A percentile compares a stretch with the other conserved stretches of the same genome.
phyloP scores from a whole-genome alignment of 2,797 vertebrate species.

The Pipistrellus pipistrellus region DNA sequence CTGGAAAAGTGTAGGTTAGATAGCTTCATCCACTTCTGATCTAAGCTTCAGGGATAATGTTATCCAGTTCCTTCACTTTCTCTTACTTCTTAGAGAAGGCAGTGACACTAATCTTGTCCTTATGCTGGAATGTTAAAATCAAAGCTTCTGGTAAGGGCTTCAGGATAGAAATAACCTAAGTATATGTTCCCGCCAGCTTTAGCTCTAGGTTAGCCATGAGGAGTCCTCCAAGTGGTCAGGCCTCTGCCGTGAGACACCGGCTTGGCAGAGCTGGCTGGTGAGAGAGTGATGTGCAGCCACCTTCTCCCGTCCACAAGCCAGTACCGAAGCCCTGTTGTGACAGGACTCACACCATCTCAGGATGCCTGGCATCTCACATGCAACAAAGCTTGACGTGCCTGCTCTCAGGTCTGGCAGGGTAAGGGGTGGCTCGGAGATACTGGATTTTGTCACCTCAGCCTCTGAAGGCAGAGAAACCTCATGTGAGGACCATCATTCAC shows the following conservation, averaged over 20 bases:
- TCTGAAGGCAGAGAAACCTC: neutral
- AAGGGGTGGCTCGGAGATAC: neutral
- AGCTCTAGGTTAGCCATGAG: neutral
- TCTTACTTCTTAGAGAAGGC: neutral
- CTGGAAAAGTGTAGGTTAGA: neutral
- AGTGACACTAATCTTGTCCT: neutral
- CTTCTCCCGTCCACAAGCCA: too few relatives aligned
- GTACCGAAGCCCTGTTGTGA: rapidly evolving
- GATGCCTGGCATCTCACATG: neutral
- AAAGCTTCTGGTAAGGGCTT: neutral
- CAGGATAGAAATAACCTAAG: neutral
- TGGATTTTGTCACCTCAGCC: neutral
- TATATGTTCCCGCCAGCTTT: neutral
- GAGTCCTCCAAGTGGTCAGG: rapidly evolving
- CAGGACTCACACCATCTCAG: neutral
- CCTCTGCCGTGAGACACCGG: neutral
- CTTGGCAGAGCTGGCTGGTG: too few relatives aligned
- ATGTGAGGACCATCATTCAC: neutral
- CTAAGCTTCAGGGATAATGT: neutral
- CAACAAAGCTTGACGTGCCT: neutral
- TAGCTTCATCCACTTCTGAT: neutral
- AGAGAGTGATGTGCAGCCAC: neutral
- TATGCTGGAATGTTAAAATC: neutral
- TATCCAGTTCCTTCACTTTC: neutral
- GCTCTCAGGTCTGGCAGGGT: neutral